Percentiles rank a stretch among this genome's conserved stretches.
Evolutionary conservation across 2,113 vertebrate species (phyloP).

Genomic region (Calyptommatus sinebrachiatus): DNA sequence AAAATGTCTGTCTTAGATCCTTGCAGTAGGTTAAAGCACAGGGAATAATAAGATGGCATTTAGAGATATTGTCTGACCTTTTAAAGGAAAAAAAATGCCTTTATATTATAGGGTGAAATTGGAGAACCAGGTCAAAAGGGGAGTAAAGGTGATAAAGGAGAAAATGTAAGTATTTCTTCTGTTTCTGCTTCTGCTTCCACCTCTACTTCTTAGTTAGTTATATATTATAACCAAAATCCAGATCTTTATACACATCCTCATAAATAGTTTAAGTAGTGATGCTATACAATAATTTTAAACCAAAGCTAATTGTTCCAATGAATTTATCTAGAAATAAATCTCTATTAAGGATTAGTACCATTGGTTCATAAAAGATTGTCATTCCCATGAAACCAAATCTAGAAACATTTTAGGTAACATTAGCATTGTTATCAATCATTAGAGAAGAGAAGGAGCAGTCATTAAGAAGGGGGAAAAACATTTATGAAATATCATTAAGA

Average conservation of each 20-base stretch:
- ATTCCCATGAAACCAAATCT: too few species aligned
- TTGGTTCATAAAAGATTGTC: too few species aligned
- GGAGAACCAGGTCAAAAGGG: constrained; percentile 96
- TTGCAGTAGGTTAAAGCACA: constrained; percentile 38
- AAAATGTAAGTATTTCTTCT: constrained; percentile 80
- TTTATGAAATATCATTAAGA: constrained; percentile 13
- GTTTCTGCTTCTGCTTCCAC: background rate
- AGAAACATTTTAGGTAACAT: too few species aligned
- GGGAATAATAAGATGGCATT: constrained; percentile 53
- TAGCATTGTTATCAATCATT: too few species aligned
- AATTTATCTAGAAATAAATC: too few species aligned
- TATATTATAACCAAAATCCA: too few species aligned
- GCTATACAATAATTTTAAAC: too few species aligned
- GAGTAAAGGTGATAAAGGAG: constrained; percentile 95
- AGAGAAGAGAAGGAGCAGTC: too few species aligned
- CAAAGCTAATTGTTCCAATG: too few species aligned
- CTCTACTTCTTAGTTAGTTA: background rate
- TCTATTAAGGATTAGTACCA: too few species aligned
- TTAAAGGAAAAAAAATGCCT: constrained; percentile 43
- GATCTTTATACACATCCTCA: too few species aligned
- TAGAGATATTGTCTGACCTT: constrained; percentile 36
- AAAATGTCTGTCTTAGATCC: constrained; percentile 60
- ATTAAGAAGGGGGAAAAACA: background rate
- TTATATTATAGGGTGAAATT: constrained; percentile 87
- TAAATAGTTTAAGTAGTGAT: too few species aligned